Conservation (phyloP, 1,140 invertebrate species). For the Thaumatotibia leucotreta region DNA sequence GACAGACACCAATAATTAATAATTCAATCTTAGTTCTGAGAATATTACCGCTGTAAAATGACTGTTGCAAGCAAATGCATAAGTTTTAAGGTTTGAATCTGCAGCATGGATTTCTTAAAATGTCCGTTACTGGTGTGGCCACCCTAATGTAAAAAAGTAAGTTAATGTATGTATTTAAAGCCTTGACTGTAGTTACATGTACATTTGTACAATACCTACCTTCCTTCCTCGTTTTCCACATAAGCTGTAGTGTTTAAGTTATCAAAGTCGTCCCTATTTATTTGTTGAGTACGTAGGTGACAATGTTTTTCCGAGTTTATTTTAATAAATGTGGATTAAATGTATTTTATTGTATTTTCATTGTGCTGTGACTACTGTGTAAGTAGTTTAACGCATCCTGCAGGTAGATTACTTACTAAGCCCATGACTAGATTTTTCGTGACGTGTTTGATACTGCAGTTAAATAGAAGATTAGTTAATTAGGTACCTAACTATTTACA, state of each 20-base stretch:
- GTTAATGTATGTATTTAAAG: no score
- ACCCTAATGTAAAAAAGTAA: no score
- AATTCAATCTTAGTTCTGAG: no score
- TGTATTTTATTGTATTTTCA: not conserved
- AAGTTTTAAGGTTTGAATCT: no score
- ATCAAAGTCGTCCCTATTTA: not conserved
- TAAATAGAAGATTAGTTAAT: no score
- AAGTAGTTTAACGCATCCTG: not conserved
- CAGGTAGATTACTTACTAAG: not conserved
- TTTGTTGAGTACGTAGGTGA: not conserved
- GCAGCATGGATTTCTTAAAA: no score
- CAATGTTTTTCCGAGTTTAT: not conserved
- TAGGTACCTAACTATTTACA: not conserved
- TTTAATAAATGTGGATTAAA: slow-evolving; percentile 8
- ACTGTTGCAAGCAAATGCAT: no score
- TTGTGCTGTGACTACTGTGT: not conserved
- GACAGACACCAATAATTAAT: no score
- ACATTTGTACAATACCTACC: no score
- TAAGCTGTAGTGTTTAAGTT: slow-evolving; percentile 4
- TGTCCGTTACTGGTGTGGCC: no score
- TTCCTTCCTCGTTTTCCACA: not conserved
- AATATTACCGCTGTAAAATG: no score
- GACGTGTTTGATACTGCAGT: not conserved
- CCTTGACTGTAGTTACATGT: no score
- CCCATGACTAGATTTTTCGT: not conserved